Evolutionary conservation across 2,888 invertebrate species (phyloP).

Genomic region (Sphaerophoria rueppellii): DNA sequence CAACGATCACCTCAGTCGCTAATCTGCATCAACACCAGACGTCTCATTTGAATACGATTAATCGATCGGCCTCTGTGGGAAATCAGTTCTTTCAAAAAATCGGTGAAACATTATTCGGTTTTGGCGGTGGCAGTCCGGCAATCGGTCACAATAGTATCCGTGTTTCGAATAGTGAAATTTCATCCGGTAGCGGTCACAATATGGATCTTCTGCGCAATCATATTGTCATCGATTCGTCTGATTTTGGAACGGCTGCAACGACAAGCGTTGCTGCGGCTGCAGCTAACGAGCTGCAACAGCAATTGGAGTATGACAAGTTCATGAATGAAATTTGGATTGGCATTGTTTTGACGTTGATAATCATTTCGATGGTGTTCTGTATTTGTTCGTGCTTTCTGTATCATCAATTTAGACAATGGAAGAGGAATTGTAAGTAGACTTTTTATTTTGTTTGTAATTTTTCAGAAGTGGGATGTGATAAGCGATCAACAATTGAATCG

Average conservation of each 20-base stretch:
- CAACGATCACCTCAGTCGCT: constrained; percentile 39
- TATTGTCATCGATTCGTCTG: constrained; percentile 78
- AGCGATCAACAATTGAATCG: background rate
- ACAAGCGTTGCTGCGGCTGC: constrained; percentile 57
- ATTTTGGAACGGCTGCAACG: constrained; percentile 75
- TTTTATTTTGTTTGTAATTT: background rate
- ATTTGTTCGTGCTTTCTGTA: constrained; percentile 86
- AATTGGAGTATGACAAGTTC: constrained; percentile 84
- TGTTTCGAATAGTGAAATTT: constrained; percentile 43
- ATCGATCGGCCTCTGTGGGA: constrained; percentile 44
- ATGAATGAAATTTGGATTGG: constrained; percentile 87
- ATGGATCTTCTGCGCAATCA: constrained; percentile 76
- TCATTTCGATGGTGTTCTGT: constrained; percentile 85
- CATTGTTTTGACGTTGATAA: constrained; percentile 85
- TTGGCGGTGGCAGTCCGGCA: constrained; percentile 55
- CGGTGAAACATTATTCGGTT: constrained; percentile 79
- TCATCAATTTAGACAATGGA: constrained; percentile 86
- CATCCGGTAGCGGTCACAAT: constrained; percentile 57
- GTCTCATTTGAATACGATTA: background rate
- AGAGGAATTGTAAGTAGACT: constrained; percentile 84
- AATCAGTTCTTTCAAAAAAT: constrained; percentile 79
- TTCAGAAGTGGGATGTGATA: constrained; percentile 17
- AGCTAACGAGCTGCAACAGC: constrained; percentile 78
- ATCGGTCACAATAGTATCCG: constrained; percentile 18
- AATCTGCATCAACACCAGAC: constrained; percentile 34